Evolutionary conservation across 2,113 vertebrate species (phyloP), one percentile per base, ranked within the genome.

Genomic region (Nyctereutes procyonoides): DNA sequence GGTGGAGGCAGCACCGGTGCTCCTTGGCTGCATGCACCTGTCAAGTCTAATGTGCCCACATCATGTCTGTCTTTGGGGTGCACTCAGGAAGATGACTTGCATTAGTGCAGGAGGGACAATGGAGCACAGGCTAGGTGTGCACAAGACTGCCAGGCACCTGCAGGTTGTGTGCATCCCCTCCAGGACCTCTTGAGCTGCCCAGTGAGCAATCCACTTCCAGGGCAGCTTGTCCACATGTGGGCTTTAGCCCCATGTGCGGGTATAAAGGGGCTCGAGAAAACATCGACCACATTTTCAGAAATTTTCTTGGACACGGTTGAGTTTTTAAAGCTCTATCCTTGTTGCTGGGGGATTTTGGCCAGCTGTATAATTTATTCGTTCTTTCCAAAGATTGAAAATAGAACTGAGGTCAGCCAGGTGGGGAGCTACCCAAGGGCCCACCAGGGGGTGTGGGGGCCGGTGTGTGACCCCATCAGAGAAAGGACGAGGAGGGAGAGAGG

Each of bases 11-110:
- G 98, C 97, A 96, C 32, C 56, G 94, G 95, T 84, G 93, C 91
- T 96, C 71, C 73, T 80, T 81, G 86, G 87, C 82, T 13, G 26
- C 30, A 43, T 35, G 20, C 22, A 20, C 15, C 85, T 85, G 98
- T 96, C 97, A 79, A 79, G 91, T 93, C 97, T 93, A 98, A 98
- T 79, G 35, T 82, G 98, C 98, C 98, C 56, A 86, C 97, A 98
- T 98, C 98, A 86, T 77, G 38, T 79, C 96, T 71, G 96, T 62
- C 95, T 85, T 74, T 0, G 55, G 28, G 98, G 97, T 24, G 93
- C 96, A 95, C 95, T 22, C 91, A 97, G 98, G 98, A 97, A 94
- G 97, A 94, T 55, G 94, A 98, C 96, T 94, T 90, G 97, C 96
- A 53, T 98, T 96, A 96, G 56, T 56, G 92, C 26, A n/a, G 10